phyloP scores from a whole-genome alignment of 2,113 vertebrate genomes.

The Podilymbus podiceps region DNA sequence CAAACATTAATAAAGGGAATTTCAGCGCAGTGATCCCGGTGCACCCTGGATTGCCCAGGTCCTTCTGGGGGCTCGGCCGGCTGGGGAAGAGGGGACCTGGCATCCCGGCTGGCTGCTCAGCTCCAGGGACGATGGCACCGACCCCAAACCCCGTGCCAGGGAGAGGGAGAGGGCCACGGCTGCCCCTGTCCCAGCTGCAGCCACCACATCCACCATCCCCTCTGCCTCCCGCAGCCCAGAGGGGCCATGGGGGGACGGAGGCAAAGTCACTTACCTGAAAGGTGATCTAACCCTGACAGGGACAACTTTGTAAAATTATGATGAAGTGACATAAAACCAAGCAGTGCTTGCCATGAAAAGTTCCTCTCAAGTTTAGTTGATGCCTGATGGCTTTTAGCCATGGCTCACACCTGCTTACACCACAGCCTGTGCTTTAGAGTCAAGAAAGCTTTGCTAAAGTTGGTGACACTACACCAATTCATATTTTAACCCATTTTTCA shows the following conservation, averaged over 20 bases:
- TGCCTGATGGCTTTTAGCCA: background rate
- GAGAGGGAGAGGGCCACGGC: background rate
- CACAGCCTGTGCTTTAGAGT: background rate
- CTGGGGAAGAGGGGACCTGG: background rate
- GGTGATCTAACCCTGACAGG: background rate
- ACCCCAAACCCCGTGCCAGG: background rate
- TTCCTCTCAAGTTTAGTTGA: background rate
- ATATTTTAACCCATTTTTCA: background rate
- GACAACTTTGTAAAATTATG: background rate
- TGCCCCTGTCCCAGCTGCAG: background rate
- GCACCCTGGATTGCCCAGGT: accelerated
- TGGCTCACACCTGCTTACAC: background rate
- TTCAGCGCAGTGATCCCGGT: background rate
- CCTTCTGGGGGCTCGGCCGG: background rate
- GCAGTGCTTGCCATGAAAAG: background rate
- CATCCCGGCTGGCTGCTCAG: background rate
- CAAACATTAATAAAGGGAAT: background rate
- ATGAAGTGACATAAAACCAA: background rate
- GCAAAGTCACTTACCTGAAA: background rate
- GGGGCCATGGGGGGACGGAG: background rate
- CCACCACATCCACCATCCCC: accelerated
- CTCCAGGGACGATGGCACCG: accelerated
- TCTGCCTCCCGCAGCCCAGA: background rate
- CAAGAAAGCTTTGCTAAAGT: background rate
- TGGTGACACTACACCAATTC: background rate